Base-by-base conservation (phyloP, 2,888 invertebrate genomes). In the Andrena trimmerana region DNA sequence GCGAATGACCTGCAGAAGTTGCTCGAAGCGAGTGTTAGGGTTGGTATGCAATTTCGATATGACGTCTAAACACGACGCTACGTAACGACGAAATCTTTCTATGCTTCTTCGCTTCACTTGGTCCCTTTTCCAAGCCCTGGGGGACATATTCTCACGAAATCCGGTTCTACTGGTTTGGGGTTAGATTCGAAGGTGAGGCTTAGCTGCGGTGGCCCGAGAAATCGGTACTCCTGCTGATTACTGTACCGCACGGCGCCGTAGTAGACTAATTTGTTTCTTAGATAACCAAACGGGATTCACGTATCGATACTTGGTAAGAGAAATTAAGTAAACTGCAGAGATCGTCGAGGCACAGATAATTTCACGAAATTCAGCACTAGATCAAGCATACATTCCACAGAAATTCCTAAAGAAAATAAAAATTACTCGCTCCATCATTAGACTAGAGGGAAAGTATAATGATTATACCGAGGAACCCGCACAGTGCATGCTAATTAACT, bases 101-200 rank as follows among this genome's bases (percentile, higher is more conserved):
- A 79, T 76, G 72, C 72, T 67, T 73, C 72, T 83, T 42, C 68
- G 29, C 54, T 83, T 78, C 71, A 52, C 24, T 62, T 31, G 59
- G 54, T 81, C 67, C 69, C 75, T 84, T 85, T 82, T 78, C 50
- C 74, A 68, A 76, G 71, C 70, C 75, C n/a, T 42, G 77, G 69
- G 69, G 67, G 80, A 84, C 78, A 72, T 70, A 84, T 86, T 86
- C 84, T 79, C 80, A 84, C 79, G 70, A 84, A 82, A 86, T 79
- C 86, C 86, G 86, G 86, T 86, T 86, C 75, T 86, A 84, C 86
- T 86, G 84, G 86, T 86, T 86, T 77, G 57, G 72, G 57, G 68
- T 80, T 84, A 82, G 75, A 81, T 77, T 74, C 78, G 63, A 66
- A 74, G 74, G 67, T 71, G 66, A 77, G 77, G 78, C 78, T 83